Conservation (phyloP, 2,113 vertebrate species). For the Genyomyrus donnyi region DNA sequence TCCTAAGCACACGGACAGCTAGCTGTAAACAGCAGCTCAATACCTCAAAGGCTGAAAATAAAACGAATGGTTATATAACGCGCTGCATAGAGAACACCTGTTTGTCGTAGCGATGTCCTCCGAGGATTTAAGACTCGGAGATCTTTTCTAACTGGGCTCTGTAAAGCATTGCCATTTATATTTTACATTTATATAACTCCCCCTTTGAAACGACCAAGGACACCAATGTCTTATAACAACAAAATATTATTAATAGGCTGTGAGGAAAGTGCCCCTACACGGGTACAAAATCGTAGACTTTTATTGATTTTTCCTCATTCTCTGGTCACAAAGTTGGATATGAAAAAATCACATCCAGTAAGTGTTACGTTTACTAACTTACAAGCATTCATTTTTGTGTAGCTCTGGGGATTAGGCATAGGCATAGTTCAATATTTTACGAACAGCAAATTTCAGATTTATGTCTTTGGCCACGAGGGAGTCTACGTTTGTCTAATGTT, state of each 20-base stretch:
- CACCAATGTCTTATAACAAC: not conserved
- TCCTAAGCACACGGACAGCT: not conserved
- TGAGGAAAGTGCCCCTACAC: not conserved
- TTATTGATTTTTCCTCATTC: not conserved
- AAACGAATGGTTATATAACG: conserved; percentile 1
- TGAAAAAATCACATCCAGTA: not conserved
- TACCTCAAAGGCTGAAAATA: not conserved
- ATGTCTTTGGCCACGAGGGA: not conserved
- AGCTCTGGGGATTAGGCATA: not conserved
- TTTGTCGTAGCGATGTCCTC: not conserved
- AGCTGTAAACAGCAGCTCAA: not conserved
- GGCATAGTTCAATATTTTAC: not conserved
- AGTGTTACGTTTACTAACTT: not conserved
- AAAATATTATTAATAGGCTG: not conserved
- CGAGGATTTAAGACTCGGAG: not conserved
- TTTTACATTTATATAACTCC: not conserved
- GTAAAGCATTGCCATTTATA: not conserved
- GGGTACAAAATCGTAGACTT: not conserved
- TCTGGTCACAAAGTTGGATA: not conserved
- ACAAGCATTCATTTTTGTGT: not conserved
- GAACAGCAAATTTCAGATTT: not conserved
- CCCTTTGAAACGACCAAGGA: not conserved
- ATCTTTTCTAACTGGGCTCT: not conserved
- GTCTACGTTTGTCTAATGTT: not conserved
- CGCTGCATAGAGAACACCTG: not conserved